Evolutionary conservation across 2,888 invertebrate genomes (phyloP), one percentile per base, ranked within the genome.

Genomic region (Caenorhabditis macrosperma): DNA sequence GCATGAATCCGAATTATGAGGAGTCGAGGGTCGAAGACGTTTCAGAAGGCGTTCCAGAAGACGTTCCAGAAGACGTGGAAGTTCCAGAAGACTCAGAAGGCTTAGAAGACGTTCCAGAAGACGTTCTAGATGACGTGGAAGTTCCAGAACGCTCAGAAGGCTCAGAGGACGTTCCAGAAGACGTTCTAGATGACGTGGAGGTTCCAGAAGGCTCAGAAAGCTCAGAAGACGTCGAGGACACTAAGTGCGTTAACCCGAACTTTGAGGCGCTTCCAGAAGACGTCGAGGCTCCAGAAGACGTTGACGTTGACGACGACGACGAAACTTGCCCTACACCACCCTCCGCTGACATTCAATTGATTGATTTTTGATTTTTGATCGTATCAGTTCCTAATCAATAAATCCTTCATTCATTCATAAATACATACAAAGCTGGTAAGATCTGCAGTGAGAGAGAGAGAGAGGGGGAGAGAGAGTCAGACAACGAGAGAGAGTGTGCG

Each of bases 351-450:
- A 30, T 30, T 17, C 38, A 41, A 28, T 30, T 66, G 20, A 35
- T 26, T 41, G 20, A 64, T 24, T 38, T 52, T 5, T 64, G 26
- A 64, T 48, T 22, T 2, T n/a, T n/a, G n/a, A n/a, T 30, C 12
- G 15, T 28, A 26, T n/a, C 10, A n/a, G 10, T 9, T 1, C 33
- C 17, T 12, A 35, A 20, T 52, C 26, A 52, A 26, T 54, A n/a
- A 33, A 33, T 17, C 57, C 41, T 59, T 59, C 22, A 20, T 33
- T 61, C 30, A 54, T 55, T 50, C 52, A 64, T 64, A 54, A 52
- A 66, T 55, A 66, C 66, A 66, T 54, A 66, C 66, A 66, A 66
- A 55, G 30, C 44, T 35, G 66, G 22, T 28, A 12, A 28, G 54
- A 54, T 54, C 44, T 41, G 38, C 20, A n/a, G 50, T 12, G 64